A percentile compares a stretch with the other conserved stretches of the same genome.
These are phyloP conservation scores for Haliclystus octoradiatus DNA, from an alignment of 30 jellyfish, hydroid and myxozoan species.

Conservation along the genomic window DNA sequence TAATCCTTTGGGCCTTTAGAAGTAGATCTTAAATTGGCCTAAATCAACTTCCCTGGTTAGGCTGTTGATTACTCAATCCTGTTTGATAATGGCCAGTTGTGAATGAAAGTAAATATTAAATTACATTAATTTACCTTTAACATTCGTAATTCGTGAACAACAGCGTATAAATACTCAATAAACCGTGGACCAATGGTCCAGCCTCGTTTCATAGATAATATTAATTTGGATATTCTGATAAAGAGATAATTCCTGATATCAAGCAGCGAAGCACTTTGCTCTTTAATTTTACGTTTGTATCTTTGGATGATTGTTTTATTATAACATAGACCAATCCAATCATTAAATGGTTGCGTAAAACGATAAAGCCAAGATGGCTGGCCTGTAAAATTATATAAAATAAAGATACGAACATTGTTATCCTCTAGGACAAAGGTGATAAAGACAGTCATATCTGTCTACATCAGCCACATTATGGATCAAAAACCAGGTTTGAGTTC, in stretches of 20 bases:
- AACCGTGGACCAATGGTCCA: slow-evolving; percentile 70
- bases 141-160: slow-evolving; percentile 53
- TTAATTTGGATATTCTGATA: slow-evolving; percentile 70
- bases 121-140: slow-evolving; percentile 64
- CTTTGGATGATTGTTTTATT: slow-evolving; percentile 22
- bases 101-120: too few species aligned
- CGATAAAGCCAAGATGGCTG: slow-evolving; percentile 71
- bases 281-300: slow-evolving; percentile 41
- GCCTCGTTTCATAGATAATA: slow-evolving; percentile 26
- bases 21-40: too few species aligned
- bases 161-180: slow-evolving; percentile 57
- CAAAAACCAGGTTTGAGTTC: too few species aligned
- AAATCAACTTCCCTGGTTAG: too few species aligned
- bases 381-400: slow-evolving; percentile 15
- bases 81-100: too few species aligned
- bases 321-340: slow-evolving; percentile 82
- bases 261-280: slow-evolving; percentile 58
- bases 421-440: not conserved
- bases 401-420: not conserved
- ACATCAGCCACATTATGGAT: too few species aligned
- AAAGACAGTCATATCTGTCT: too few species aligned
- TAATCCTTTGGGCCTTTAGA: too few species aligned
- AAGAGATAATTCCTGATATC: slow-evolving; percentile 76
- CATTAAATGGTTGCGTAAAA: slow-evolving; percentile 22
- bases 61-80: too few species aligned